A percentile compares a stretch with the other conserved stretches of the same genome.
Conservation (phyloP, 2,888 invertebrate genomes). For the Cryptocephalus primarius region DNA sequence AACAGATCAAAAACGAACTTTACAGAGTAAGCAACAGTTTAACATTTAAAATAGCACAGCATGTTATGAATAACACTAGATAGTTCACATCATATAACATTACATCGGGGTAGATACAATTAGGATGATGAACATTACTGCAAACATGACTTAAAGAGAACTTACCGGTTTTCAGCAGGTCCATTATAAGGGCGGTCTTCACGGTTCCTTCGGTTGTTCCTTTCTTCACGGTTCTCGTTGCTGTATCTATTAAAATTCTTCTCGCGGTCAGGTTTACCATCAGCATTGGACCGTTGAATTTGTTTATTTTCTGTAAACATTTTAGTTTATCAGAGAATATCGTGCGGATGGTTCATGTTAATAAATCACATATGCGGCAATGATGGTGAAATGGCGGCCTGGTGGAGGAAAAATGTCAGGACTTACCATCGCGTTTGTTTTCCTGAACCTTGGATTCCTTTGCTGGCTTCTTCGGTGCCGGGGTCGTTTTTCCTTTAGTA, state of each 20-base stretch:
- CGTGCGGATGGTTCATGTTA: not conserved
- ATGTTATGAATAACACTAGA: no score
- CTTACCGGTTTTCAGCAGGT: conserved; percentile 33
- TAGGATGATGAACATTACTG: no score
- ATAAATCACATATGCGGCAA: conserved; percentile 27
- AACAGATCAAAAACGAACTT: no score
- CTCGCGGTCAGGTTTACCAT: conserved; percentile 44
- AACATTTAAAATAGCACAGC: no score
- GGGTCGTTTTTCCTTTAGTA: conserved; percentile 46
- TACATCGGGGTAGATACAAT: no score
- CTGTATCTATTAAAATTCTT: conserved; percentile 41
- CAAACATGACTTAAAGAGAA: conserved; percentile 7
- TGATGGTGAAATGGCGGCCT: conserved; percentile 22
- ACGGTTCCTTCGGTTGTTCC: conserved; percentile 57
- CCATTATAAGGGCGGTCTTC: conserved; percentile 45
- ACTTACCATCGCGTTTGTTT: conserved; percentile 41
- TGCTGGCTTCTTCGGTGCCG: conserved; percentile 44
- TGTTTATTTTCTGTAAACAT: conserved; percentile 17
- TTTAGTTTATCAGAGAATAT: no score
- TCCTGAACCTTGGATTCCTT: conserved; percentile 53
- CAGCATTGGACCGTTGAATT: conserved; percentile 32
- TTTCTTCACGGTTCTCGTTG: conserved; percentile 59
- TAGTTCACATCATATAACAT: no score
- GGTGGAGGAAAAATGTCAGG: conserved; percentile 2
- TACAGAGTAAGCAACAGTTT: no score